Evolutionary conservation across 2,797 vertebrate species (phyloP), one percentile per base, ranked within the genome.

Genomic region (Sebastes kiyomatsui): DNA sequence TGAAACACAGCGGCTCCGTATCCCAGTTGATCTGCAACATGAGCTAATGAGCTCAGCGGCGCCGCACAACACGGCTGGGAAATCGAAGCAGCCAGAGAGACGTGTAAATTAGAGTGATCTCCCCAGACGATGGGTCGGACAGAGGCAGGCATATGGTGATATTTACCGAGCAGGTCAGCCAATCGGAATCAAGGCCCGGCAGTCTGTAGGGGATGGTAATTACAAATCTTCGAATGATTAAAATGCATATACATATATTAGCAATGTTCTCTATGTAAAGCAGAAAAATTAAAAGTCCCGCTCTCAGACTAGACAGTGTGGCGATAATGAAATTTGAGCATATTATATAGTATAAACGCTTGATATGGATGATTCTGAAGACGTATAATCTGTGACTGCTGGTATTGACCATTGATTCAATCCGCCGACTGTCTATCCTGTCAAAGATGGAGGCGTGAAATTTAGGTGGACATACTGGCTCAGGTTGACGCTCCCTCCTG

Each of bases 21-120:
- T 90, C 87, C 88, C 80, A 65, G 77, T 74, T 90, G 89, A 95
- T 93, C 89, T 87, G 93, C 90, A 82, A 87, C 87, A 88, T 22
- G 75, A 85, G 88, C 83, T 95, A 96, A 96, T 95, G 92, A 95
- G 91, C 91, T 88, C 84, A 62, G 90, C 58, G 65, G 75, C 73
- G 32, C 75, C 18, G 56, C 60, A 81, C 82, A 92, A 70, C 89
- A 87, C 75, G 58, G 78, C 65, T 32, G 67, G 84, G 83, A 93
- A 92, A 95, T 93, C 88, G 79, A 94, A 92, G 67, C 71, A 81
- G 85, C 73, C 52, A 28, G 33, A 78, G 83, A 82, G 82, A 90
- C 4, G 80, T 81, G 87, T 83, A 92, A 94, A 93, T 95, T 90
- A 88, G 78, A 81, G 71, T 14, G 65, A 87, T 81, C 84, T 92